These are phyloP conservation scores for Limnodromus scolopaceus DNA, from an alignment of 2,797 vertebrate genomes.

Conservation along the genomic window DNA sequence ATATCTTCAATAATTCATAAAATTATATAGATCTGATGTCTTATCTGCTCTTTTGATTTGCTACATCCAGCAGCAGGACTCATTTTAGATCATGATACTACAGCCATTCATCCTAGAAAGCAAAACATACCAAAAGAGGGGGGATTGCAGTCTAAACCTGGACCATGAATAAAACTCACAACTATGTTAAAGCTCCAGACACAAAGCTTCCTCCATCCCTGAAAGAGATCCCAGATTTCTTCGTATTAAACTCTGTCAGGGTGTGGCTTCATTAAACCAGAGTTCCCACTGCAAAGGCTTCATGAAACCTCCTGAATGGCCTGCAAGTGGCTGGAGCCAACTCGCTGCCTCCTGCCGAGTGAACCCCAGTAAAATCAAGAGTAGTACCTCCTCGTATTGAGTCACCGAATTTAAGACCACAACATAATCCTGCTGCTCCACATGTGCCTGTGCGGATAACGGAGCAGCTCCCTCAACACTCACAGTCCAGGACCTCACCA, in stretches of 20 bases:
- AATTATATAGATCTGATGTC: not conserved
- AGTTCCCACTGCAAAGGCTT: not conserved
- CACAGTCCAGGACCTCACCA: accelerated
- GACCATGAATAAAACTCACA: not conserved
- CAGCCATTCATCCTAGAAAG: not conserved
- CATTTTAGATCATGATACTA: not conserved
- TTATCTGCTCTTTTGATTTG: not conserved
- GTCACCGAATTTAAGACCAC: not conserved
- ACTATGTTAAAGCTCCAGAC: not conserved
- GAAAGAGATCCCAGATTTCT: not conserved
- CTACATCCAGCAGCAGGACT: not conserved
- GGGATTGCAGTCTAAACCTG: not conserved
- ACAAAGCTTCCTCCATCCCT: not conserved
- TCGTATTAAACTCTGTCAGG: not conserved
- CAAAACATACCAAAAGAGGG: not conserved
- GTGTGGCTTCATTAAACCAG: not conserved
- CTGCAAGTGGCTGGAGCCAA: not conserved
- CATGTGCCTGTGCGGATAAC: not conserved
- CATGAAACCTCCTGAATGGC: not conserved
- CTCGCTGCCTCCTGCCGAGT: accelerated
- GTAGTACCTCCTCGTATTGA: accelerated
- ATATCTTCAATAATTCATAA: not conserved
- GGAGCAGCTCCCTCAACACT: not conserved
- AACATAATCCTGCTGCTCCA: not conserved
- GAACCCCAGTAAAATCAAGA: not conserved